phyloP scores from a whole-genome alignment of 2,113 vertebrate species.

The Epinephelus moara region DNA sequence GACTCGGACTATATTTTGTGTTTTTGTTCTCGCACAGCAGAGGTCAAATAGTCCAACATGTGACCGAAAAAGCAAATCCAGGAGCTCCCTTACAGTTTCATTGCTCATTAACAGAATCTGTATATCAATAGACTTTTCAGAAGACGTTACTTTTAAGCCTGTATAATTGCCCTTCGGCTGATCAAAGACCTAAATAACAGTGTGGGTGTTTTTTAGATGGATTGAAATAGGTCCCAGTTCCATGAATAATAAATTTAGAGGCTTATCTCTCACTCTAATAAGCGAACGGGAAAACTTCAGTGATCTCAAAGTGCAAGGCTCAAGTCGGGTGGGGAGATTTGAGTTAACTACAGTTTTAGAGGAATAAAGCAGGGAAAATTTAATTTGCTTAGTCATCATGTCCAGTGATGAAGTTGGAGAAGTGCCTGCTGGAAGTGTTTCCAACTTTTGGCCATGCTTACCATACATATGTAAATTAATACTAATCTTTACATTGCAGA shows the following conservation, averaged over 20 bases:
- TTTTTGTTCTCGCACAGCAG: neutral
- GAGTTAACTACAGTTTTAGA: conserved; percentile 22
- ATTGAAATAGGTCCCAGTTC: conserved; percentile 57
- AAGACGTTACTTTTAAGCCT: conserved; percentile 43
- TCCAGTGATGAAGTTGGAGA: conserved; percentile 16
- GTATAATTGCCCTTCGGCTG: conserved; percentile 40
- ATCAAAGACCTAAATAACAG: conserved; percentile 59
- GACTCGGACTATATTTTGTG: neutral
- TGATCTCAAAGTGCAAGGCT: conserved; percentile 41
- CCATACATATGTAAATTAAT: neutral
- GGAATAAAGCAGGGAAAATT: conserved; percentile 14
- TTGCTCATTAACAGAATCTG: conserved; percentile 41
- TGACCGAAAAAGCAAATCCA: neutral
- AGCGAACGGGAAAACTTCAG: conserved; percentile 32
- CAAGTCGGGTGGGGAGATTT: conserved; percentile 11
- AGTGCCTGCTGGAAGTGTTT: neutral
- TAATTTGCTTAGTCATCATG: conserved; percentile 32
- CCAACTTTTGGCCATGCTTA: conserved; percentile 2
- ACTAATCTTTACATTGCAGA: neutral
- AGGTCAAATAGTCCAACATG: neutral
- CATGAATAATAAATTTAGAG: conserved; percentile 64
- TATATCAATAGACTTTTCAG: conserved; percentile 42
- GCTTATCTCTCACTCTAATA: conserved; percentile 58
- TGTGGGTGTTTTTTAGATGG: conserved; percentile 48
- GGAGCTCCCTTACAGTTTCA: conserved; percentile 16